Evolutionary conservation across 1,140 invertebrate species (phyloP), one percentile per base, ranked within the genome.

Genomic region (Neodiprion lecontei): DNA sequence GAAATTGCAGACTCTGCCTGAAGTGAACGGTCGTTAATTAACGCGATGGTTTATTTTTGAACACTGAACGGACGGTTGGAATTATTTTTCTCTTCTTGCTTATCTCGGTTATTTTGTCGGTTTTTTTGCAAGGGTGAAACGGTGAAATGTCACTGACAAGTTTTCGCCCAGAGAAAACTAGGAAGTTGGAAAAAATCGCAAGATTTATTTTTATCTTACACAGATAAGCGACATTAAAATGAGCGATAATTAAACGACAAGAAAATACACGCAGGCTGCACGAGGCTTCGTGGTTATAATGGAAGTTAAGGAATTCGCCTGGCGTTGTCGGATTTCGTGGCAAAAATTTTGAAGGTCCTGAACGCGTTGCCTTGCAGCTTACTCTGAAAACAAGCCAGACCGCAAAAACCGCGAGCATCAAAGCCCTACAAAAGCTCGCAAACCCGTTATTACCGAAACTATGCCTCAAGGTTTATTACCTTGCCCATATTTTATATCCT

Each of bases 371-470:
- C 3, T 40, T 40, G 28, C 28, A 40, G 5, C 2, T 17, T 61
- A 61, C n/a, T 4, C n/a, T 5, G 11, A 61, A 61, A 61, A 61
- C 53, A 61, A 17, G 5, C 11, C 53, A 61, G 9, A 61, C 53
- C 53, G 53, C 53, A 61, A 61, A 61, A 61, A 61, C 53, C 53
- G 7, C 53, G 53, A 61, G 53, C n/a, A 61, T 61, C 53, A 61
- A 61, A 61, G 53, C 53, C 11, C 53, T 9, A 12, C 53, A 61
- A 61, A 61, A 17, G 53, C 11, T 14, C 53, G 53, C 53, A 61
- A 40, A 61, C 53, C 53, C 53, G 53, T 5, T 61, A 61, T 61
- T 61, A 61, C 53, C 53, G n/a, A 61, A 61, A 61, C 53, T 61
- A 61, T 61, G 53, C 53, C 53, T 17, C 53, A 17, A 61, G 53